phyloP scores from a whole-genome alignment of 2,113 vertebrate species.

The Dipodomys spectabilis region DNA sequence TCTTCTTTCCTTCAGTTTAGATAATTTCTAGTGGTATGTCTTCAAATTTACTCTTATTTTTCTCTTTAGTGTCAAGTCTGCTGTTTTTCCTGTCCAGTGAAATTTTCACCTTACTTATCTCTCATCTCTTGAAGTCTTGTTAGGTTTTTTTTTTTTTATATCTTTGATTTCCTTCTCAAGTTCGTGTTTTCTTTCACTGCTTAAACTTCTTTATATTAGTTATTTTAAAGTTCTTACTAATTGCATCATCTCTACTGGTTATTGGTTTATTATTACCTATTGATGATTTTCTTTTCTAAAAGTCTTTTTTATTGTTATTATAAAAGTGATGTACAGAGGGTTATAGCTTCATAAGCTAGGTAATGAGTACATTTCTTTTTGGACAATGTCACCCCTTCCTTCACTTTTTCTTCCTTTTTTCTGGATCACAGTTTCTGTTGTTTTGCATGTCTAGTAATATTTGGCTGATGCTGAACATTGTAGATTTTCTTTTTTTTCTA shows the following conservation, averaged over 20 bases:
- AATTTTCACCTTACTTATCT: background rate
- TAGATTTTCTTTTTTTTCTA: background rate
- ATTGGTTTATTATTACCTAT: background rate
- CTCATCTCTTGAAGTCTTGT: background rate
- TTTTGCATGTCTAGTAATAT: background rate
- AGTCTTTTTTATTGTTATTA: no score
- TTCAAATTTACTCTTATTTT: background rate
- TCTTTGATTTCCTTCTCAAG: background rate
- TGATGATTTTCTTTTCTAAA: background rate
- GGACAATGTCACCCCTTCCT: no score
- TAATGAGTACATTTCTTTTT: no score
- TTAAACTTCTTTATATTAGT: background rate
- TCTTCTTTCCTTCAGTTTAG: background rate
- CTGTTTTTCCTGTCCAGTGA: background rate
- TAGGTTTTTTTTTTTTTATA: background rate
- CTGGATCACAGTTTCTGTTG: background rate
- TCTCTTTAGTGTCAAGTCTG: background rate
- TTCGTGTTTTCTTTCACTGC: background rate
- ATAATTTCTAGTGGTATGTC: background rate
- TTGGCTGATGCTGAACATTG: background rate
- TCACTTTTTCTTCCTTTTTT: no score
- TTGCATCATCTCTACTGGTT: background rate
- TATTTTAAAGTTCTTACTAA: background rate
- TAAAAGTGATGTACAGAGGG: no score
- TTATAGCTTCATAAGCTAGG: no score